phyloP scores from a whole-genome alignment of 1,140 invertebrate species.

The Heterodera carotae region DNA sequence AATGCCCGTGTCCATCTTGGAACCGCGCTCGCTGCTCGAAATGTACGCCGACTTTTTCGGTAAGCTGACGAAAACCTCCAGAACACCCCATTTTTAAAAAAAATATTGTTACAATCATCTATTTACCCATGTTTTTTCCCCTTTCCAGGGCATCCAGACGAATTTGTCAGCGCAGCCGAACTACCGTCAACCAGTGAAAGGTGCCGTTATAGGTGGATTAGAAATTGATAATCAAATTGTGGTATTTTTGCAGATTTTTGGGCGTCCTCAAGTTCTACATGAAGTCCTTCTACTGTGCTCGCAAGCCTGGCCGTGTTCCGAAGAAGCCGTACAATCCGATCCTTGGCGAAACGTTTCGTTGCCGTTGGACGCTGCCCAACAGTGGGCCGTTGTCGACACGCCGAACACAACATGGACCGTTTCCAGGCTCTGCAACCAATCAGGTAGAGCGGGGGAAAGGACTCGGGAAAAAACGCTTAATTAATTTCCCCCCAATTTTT shows the following conservation, averaged over 20 bases:
- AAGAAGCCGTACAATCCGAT: conserved; percentile 72
- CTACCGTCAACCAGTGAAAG: conserved; percentile 66
- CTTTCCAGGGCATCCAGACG: conserved; percentile 67
- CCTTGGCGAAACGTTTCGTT: conserved; percentile 71
- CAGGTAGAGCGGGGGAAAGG: conserved; percentile 31
- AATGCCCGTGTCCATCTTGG: conserved; percentile 71
- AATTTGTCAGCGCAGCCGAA: conserved; percentile 51
- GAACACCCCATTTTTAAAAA: no score
- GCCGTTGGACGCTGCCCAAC: conserved; percentile 67
- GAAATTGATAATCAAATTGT: conserved; percentile 39
- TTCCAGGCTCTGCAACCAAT: conserved; percentile 63
- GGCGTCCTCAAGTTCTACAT: conserved; percentile 65
- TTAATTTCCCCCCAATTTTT: not conserved
- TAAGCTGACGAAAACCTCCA: not conserved
- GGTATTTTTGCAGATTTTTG: not conserved
- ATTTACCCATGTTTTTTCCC: no score
- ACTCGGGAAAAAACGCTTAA: not conserved
- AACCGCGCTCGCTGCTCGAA: conserved; percentile 70
- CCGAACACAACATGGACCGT: conserved; percentile 49
- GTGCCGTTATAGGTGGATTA: conserved; percentile 64
- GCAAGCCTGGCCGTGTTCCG: conserved; percentile 69
- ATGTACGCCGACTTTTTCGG: conserved; percentile 71
- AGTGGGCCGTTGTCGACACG: conserved; percentile 69
- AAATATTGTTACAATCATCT: no score
- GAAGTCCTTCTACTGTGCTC: conserved; percentile 69